phyloP scores from a whole-genome alignment of 2,888 invertebrate species.

The Pteria penguin region DNA sequence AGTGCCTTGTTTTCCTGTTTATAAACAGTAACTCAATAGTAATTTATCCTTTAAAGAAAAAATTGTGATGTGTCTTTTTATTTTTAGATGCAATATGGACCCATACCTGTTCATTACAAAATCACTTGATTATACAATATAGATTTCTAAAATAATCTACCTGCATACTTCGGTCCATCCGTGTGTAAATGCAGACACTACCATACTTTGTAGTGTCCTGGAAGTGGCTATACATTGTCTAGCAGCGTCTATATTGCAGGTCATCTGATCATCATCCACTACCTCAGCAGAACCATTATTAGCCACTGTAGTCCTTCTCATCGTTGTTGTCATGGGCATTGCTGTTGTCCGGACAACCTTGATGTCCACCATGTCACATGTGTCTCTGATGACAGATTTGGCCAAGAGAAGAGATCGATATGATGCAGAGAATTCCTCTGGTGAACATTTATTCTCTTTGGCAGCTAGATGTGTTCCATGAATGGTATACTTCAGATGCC shows the following conservation, averaged over 20 bases:
- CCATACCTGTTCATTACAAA: too few relatives aligned
- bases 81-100: too few relatives aligned
- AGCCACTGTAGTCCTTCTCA: neutral
- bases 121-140: too few relatives aligned
- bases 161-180: neutral
- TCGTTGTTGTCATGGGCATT: neutral
- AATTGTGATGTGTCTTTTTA: too few relatives aligned
- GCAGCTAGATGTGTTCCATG: neutral
- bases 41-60: too few relatives aligned
- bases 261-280: neutral
- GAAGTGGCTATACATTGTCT: neutral
- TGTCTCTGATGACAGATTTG: neutral
- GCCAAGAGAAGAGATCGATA: neutral
- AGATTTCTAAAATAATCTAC: neutral
- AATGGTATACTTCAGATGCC: neutral
- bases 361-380: neutral
- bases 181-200: neutral
- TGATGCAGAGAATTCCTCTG: neutral
- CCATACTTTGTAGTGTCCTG: neutral
- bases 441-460: neutral
- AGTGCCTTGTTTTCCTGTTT: too few relatives aligned
- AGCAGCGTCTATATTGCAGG: neutral
- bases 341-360: neutral
- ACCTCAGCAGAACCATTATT: neutral
- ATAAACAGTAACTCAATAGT: too few relatives aligned